These are phyloP conservation scores for Griposia aprilina DNA, from an alignment of 2,888 invertebrate genomes.

Conservation along the genomic window DNA sequence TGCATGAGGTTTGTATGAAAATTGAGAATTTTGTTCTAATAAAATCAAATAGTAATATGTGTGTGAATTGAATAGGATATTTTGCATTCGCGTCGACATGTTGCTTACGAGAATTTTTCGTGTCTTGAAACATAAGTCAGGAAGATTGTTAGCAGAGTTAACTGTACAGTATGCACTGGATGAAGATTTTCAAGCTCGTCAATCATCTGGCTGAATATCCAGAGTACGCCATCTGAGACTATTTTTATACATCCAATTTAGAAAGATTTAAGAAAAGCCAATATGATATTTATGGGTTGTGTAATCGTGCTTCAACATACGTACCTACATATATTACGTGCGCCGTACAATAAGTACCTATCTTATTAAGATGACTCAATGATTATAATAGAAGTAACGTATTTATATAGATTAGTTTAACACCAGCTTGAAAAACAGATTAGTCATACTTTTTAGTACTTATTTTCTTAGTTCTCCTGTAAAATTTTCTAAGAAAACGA, in stretches of 20 bases:
- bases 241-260: not conserved
- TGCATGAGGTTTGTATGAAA: constrained; percentile 54
- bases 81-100: not conserved
- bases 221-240: not conserved
- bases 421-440: not conserved
- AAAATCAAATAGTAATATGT: not conserved
- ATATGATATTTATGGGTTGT: not conserved
- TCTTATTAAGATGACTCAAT: not conserved
- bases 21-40: constrained; percentile 38
- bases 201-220: not conserved
- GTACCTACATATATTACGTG: not conserved
- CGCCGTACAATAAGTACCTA: not conserved
- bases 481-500: constrained; percentile 24
- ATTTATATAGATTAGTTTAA: constrained; percentile 18
- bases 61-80: not conserved
- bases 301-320: too few species aligned
- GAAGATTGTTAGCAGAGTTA: not conserved
- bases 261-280: not conserved
- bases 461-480: constrained; percentile 19
- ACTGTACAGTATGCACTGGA: too few species aligned
- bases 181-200: not conserved
- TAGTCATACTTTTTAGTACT: constrained; percentile 4
- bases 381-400: not conserved
- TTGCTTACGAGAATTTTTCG: not conserved
- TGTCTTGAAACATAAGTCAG: not conserved